Evolutionary conservation across 1,140 invertebrate species (phyloP), one percentile per base, ranked within the genome.

Genomic region (Diprion similis): DNA sequence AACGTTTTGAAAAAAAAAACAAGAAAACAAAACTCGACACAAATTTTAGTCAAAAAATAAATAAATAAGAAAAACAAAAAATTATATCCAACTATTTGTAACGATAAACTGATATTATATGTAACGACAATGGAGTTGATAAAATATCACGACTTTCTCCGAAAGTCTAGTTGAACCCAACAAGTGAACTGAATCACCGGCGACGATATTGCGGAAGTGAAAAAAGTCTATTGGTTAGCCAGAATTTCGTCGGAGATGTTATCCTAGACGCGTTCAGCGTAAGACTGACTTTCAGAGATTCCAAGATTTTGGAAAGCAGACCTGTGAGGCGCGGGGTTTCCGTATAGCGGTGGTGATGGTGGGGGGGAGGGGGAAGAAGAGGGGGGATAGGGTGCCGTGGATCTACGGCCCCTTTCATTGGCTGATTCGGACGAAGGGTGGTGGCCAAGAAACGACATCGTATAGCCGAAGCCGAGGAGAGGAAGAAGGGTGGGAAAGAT

Each of bases 231-330:
- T 59, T 59, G 51, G 51, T 8, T 13, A 59, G n/a, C 51, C 51
- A 37, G 24, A 37, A 37, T 37, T 6, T 37, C 24, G 51, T 15
- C 11, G 51, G 6, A 59, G 51, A 59, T 59, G 51, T 59, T 59
- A 15, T 6, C 51, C 51, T 59, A 15, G 51, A 59, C 51, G 51
- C 51, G 51, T 59, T 59, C 6, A 0, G 51, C 51, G 51, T 8
- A 59, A 59, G 51, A 59, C 51, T 59, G 51, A 59, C 51, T 59
- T 59, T 37, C 7, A 37, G 17, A 66, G 77, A 77, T 80, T 80
- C 71, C 79, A 46, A 72, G 76, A 76, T 78, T 79, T 77, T 77
- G 71, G 78, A 82, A 80, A 70, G 66, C 18, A 73, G 67, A n/a
- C 18, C 45, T 15, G 71, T 51, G 68, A 79, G 79, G 75, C 66